Base-by-base conservation (phyloP, 1,140 invertebrate genomes). In the Trachelipus rathkii region DNA sequence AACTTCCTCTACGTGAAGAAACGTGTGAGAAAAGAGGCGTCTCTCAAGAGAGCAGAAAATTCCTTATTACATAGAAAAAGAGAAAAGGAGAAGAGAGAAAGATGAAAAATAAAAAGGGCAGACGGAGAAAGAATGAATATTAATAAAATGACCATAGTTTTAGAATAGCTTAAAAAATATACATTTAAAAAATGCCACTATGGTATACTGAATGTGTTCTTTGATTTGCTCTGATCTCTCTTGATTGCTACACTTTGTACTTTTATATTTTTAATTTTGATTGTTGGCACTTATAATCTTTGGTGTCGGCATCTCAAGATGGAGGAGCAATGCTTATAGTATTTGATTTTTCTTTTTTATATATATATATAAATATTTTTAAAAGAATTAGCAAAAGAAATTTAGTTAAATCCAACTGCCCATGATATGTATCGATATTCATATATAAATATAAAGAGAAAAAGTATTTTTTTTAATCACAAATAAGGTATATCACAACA, bases 171-270 rank as follows among this genome's bases (percentile, higher is more conserved):
- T 33, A 33, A 33, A 33, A 19, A 60, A 15, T 60, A 60, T 60
- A 60, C 33, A 60, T 60, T 15, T 19, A 19, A 13, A n/a, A 60
- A 15, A 60, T 60, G 50, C 50, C 50, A 60, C 19, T 19, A 15
- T 19, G 50, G 50, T 60, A 15, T 60, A 60, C 19, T 60, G 50
- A 15, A 60, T 60, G 19, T 15, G 50, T 60, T 60, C 50, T 15
- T 60, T 19, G 11, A 60, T 60, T 60, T 60, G 50, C 50, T 60
- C 50, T 15, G 11, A 15, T 60, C 50, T 15, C 19, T 60, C 50
- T 60, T 60, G 50, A 60, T 13, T 60, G 50, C 50, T 60, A 60
- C 50, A 60, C 50, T 60, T 60, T 60, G 50, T 60, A 60, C 50
- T 60, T 4, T 60, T 60, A 60, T 60, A 19, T 1, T 33, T n/a